A percentile compares a stretch with the other conserved stretches of the same genome.
Conservation (phyloP, 2,888 invertebrate genomes). For the Polydrusus cervinus region DNA sequence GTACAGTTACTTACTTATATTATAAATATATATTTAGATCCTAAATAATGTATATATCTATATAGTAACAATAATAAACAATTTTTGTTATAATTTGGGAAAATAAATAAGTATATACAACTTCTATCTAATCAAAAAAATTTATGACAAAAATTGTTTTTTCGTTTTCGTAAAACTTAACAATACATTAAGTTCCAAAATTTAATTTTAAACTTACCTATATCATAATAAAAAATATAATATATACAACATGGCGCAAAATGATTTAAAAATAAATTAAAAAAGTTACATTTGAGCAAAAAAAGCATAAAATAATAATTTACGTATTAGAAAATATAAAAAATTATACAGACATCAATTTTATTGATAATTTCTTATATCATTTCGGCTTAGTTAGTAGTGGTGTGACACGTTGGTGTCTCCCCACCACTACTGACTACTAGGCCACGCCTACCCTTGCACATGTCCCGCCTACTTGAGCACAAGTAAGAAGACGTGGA, state of each 20-base stretch:
- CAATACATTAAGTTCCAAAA: neutral
- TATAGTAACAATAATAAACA: neutral
- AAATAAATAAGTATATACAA: conserved; percentile 1
- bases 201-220: conserved; percentile 1
- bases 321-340: neutral
- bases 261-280: conserved; percentile 21
- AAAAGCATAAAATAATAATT: conserved; percentile 8
- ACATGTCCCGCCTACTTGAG: too few species aligned
- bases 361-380: neutral
- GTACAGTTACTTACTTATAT: conserved; percentile 40
- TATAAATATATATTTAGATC: neutral
- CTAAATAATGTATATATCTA: neutral
- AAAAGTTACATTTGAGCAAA: conserved; percentile 31
- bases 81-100: conserved; percentile 13
- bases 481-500: too few species aligned
- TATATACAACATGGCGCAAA: conserved; percentile 32
- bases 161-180: neutral
- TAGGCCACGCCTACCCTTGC: too few species aligned
- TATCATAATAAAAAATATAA: conserved; percentile 2
- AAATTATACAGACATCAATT: neutral
- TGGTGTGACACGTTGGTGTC: too few species aligned
- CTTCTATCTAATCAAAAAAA: neutral
- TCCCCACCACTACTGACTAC: too few species aligned
- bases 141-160: conserved; percentile 28
- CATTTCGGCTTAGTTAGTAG: too few species aligned